phyloP scores from a whole-genome alignment of 1,140 invertebrate genomes.

The Caligus rogercresseyi region DNA sequence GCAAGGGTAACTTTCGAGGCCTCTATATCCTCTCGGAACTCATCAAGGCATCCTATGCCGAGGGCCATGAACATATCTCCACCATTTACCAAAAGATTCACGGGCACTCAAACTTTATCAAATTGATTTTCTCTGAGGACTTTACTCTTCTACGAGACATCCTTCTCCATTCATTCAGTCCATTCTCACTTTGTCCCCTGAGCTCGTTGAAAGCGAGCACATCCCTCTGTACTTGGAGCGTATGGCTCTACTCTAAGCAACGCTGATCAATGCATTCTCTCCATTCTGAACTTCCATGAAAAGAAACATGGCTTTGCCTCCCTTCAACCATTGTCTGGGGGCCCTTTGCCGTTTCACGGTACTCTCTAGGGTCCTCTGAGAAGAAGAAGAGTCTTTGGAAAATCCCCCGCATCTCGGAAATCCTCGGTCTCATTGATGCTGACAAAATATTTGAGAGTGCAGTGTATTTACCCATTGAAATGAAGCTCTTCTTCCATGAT shows the following conservation, averaged over 20 bases:
- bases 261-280: conserved; percentile 22
- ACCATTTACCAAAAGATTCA: neutral
- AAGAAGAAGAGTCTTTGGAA: conserved; percentile 21
- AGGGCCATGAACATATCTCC: neutral
- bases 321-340: conserved; percentile 23
- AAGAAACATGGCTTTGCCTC: conserved; percentile 12
- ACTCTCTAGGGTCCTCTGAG: conserved; percentile 22
- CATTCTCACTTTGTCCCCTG: neutral
- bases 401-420: conserved; percentile 16
- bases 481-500: neutral
- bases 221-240: conserved; percentile 22
- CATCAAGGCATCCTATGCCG: neutral
- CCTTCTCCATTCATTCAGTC: neutral
- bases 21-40: neutral
- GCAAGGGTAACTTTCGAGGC: neutral
- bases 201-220: neutral
- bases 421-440: conserved; percentile 21
- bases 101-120: conserved; percentile 8
- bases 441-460: conserved; percentile 23
- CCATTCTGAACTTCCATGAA: conserved; percentile 19
- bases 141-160: neutral
- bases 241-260: conserved; percentile 21
- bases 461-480: conserved; percentile 21
- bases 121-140: neutral
- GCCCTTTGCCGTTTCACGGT: conserved; percentile 2